phyloP scores from a whole-genome alignment of 2,113 vertebrate genomes.

The Neodon shergylaensis region DNA sequence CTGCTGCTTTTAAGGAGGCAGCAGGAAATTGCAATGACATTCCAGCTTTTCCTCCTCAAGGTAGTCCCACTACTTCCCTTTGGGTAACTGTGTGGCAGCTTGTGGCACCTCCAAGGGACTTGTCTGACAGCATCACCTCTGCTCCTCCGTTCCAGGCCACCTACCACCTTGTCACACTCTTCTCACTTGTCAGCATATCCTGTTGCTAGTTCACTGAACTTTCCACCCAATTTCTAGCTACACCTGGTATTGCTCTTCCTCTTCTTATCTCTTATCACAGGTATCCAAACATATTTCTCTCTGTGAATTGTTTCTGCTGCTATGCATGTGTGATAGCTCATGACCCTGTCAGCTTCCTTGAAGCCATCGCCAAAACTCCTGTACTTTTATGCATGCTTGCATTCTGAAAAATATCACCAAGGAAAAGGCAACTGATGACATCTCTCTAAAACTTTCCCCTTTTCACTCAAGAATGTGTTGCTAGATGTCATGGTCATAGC shows the following conservation, averaged over 20 bases:
- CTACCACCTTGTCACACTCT: not conserved
- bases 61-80: fast-evolving
- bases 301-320: not conserved
- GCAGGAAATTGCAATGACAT: not conserved
- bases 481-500: not conserved
- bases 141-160: too few species aligned
- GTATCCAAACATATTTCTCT: not conserved
- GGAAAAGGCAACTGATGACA: not conserved
- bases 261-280: not conserved
- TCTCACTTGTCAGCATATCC: too few species aligned
- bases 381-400: not conserved
- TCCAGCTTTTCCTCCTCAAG: not conserved
- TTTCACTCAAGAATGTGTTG: not conserved
- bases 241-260: not conserved
- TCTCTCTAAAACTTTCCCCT: not conserved
- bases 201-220: not conserved
- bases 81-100: not conserved
- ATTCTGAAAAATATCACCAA: not conserved
- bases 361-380: not conserved
- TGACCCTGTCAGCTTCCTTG: not conserved
- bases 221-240: not conserved
- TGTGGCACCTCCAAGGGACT: not conserved
- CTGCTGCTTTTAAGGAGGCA: not conserved
- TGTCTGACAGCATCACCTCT: fast-evolving
- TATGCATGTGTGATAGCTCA: not conserved